A percentile compares a stretch with the other conserved stretches of the same genome.
Evolutionary conservation across 1,140 invertebrate species (phyloP).

Genomic region (Ptiloglossa arizonensis): DNA sequence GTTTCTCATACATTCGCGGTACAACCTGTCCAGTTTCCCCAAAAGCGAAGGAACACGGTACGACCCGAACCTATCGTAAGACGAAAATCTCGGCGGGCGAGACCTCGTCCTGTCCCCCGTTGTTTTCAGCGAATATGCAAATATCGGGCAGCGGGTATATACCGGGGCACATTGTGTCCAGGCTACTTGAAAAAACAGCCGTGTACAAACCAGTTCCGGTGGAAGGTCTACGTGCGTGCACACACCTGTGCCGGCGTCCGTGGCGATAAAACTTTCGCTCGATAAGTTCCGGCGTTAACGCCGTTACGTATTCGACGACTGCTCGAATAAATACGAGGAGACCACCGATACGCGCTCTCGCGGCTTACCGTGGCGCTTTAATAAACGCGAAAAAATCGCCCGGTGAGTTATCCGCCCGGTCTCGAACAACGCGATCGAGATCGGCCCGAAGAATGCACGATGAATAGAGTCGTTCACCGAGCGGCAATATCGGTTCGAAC

Average conservation of each 20-base stretch:
- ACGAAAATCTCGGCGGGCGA: slow-evolving; percentile 1
- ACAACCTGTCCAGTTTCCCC: too few relatives aligned
- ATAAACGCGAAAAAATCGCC: slow-evolving; percentile 35
- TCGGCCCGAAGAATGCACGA: too few relatives aligned
- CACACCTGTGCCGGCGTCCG: slow-evolving; percentile 54
- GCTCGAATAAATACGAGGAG: slow-evolving; percentile 51
- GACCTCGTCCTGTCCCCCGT: background rate
- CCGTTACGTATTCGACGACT: slow-evolving; percentile 58
- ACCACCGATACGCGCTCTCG: background rate
- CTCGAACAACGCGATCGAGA: too few relatives aligned
- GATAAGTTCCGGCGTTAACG: slow-evolving; percentile 62
- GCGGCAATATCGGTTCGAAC: slow-evolving; percentile 17
- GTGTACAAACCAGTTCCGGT: slow-evolving; percentile 44
- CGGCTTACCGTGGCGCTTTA: slow-evolving; percentile 35
- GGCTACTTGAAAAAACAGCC: slow-evolving; percentile 41
- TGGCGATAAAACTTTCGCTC: slow-evolving; percentile 63
- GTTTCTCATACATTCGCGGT: too few relatives aligned
- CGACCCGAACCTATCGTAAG: background rate
- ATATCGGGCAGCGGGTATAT: background rate
- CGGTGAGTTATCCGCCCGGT: too few relatives aligned
- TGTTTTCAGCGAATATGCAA: slow-evolving; percentile 30
- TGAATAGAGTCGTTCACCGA: slow-evolving; percentile 34
- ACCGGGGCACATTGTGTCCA: slow-evolving; percentile 7
- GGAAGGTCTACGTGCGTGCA: slow-evolving; percentile 34
- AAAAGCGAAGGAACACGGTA: too few relatives aligned